Base-by-base conservation (phyloP, 2,888 invertebrate genomes). In the Xylocampa areola region DNA sequence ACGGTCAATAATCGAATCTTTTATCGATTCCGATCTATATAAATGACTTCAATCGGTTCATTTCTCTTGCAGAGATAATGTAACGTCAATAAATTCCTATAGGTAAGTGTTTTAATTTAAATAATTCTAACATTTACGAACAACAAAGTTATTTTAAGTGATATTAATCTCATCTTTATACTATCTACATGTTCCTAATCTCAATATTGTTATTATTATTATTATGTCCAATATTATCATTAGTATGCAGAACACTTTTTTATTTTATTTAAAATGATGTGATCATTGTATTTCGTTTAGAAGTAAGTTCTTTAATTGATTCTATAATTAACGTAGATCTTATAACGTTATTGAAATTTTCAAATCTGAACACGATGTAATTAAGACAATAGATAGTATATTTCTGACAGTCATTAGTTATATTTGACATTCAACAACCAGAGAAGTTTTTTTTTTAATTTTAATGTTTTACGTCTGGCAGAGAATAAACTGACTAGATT, bases 41-140 rank as follows among this genome's bases (percentile, higher is more conserved):
- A 60, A 35, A 43, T 40, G 21, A 8, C 6, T 8, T 10, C 2
- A 8, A 25, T 21, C 21, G 25, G 23, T 32, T 11, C 4, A 37
- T 54, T 36, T 51, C 23, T 59, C 36, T 41, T 25, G 45, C 44
- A 37, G 50, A 19, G 62, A 47, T 41, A 51, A 44, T 32, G 32
- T 51, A 32, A 45, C 44, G 43, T 57, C 40, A 27, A 52, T 69
- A 62, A 69, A 66, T 47, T 54, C 6, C 35, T 49, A 39, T 53
- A 62, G 35, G 37, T 55, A 64, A 51, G 44, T 59, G 29, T 59
- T 51, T 47, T 37, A 41, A 73, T 74, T 74, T 73, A 54, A 70
- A 67, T 73, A 74, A 71, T 71, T 57, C 57, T 36, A 23, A 19
- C 40, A 51, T 50, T 17, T 54, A 35, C 21, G 40, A 21, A 40